Conservation (phyloP, 2,888 invertebrate species). For the Agriopis leucophaearia region DNA sequence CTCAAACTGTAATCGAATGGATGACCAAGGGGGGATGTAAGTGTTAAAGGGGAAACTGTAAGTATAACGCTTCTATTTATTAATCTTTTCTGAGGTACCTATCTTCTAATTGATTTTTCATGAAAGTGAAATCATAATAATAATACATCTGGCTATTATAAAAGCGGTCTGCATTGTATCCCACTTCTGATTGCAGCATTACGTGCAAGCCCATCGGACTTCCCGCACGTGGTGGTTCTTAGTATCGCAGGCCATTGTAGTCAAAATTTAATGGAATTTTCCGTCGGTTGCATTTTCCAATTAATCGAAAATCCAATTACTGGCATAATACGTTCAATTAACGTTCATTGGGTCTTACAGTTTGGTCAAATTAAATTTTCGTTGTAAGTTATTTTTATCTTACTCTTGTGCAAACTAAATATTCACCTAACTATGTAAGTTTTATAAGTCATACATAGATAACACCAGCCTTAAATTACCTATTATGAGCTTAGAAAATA, state of each 20-base stretch:
- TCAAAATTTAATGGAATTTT: conserved; percentile 60
- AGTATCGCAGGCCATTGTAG: conserved; percentile 35
- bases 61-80: no score
- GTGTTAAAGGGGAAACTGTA: no score
- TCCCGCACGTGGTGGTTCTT: conserved; percentile 27
- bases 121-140: background rate
- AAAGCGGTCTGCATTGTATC: background rate
- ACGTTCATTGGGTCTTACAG: conserved; percentile 61
- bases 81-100: no score
- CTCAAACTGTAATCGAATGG: no score
- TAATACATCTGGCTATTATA: background rate
- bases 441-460: no score
- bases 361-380: conserved; percentile 34
- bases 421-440: no score
- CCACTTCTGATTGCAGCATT: conserved; percentile 4
- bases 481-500: no score
- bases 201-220: conserved; percentile 10
- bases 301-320: conserved; percentile 77
- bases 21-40: no score
- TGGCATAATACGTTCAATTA: conserved; percentile 68
- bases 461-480: no score
- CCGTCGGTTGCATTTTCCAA: conserved; percentile 68
- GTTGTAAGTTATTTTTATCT: background rate
- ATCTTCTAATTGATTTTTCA: no score
- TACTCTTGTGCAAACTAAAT: background rate